Base-by-base conservation (phyloP, 2,113 vertebrate species). In the Corydoras sp. region DNA sequence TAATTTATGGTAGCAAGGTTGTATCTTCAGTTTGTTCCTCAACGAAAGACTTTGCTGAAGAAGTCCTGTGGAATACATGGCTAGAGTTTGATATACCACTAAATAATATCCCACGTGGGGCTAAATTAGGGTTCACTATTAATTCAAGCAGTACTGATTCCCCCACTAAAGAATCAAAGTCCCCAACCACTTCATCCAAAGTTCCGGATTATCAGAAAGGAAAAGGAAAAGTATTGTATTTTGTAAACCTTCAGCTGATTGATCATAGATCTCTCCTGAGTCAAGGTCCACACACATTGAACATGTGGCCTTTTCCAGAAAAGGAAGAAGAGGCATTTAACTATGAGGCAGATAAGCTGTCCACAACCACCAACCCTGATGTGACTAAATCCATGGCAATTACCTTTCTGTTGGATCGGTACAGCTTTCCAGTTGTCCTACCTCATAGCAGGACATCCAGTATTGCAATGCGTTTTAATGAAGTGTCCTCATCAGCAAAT, bases 1-100 rank as follows among this genome's bases (percentile, higher is more conserved):
- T 92, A 49, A 84, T 89, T 30, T 87, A 88, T 24, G 89, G 89
- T 2, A 85, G 78, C 66, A 88, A 86, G 66, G 80, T 87, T n/a
- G 68, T 89, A 10, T 83, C 84, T 4, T 85, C 85, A 2, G 85
- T 89, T 9, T 75, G 79, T 58, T 90, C 89, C 1, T 0, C 7
- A 4, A n/a, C 82, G 8, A 89, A 86, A 64, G 56, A 81, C 14
- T 85, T 90, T 10, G 54, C 79, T 48, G 87, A 91, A 31, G 90
- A 92, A 74, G 86, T 91, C 2, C 67, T 91, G 31, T 91, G 89
- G 90, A 91, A 90, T 53, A 82, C 85, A 55, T 91, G 90, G 90
- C 65, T 91, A 29, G 85, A 90, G 13, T 91, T 92, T 77, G 85
- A 90, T 29, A 68, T 92, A 31, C 74, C 80, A 3, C 81, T 92